Base-by-base conservation (phyloP, 2,888 invertebrate genomes). In the Physocephala rufipes region DNA sequence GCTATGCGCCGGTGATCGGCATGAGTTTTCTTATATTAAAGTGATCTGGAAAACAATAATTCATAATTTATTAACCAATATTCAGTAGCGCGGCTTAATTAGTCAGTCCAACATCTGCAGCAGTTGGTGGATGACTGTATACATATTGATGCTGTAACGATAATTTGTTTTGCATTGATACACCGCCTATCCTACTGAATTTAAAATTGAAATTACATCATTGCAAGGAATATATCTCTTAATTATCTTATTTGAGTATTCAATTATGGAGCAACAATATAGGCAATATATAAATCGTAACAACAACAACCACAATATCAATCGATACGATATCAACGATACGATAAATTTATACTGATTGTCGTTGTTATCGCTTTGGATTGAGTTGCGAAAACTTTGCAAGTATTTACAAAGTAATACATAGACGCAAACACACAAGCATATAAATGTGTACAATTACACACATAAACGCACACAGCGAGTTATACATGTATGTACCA, bases 71-170 rank as follows among this genome's bases (percentile, higher is more conserved):
- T 74, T 69, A 69, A 69, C 58, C 65, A 45, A 69, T 59, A 51
- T 70, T 63, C 70, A 63, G 53, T n/a, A 43, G 7, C 53, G 21
- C 64, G 49, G 53, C 26, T 26, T 61, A 21, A 28, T 53, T 71
- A 71, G 72, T 71, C 72, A 71, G 72, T 74, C 72, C 72, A 59
- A 47, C 72, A 74, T 74, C 74, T 62, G 59, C 55, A 67, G 55
- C 55, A 16, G 24, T 2, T 49, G 16, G 49, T 49, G 15, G 1
- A 53, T 21, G 21, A 21, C 24, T 21, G 36, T 36, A n/a, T 36
- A 9, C 36, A 36, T 36, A n/a, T 36, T 45, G 1, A 15, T 55
- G 55, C 21, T n/a, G n/a, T 55, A 30, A 66, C 45, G 55, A 26
- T 19, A n/a, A 19, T n/a, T n/a, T n/a, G n/a, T n/a, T n/a, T n/a